These are phyloP conservation scores for Canis aureus DNA, from an alignment of 2,113 vertebrate species.

Conservation along the genomic window DNA sequence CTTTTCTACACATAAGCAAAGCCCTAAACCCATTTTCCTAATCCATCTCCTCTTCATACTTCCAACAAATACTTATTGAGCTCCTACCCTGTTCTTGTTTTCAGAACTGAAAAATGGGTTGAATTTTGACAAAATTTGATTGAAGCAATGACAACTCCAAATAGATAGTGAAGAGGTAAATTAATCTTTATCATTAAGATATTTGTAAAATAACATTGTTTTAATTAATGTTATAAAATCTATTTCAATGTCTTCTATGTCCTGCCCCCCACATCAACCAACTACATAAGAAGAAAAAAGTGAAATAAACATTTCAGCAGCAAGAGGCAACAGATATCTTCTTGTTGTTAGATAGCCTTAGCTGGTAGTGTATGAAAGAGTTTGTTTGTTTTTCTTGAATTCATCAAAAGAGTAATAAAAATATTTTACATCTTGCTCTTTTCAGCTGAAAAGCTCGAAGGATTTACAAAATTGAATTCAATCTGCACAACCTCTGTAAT, in stretches of 20 bases:
- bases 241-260: neutral
- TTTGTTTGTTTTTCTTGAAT: conserved; percentile 25
- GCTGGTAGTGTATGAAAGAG: neutral
- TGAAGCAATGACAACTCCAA: neutral
- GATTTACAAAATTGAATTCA: conserved; percentile 27
- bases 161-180: neutral
- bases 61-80: conserved; percentile 13
- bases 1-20: neutral
- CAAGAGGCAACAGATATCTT: neutral
- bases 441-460: neutral
- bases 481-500: conserved; percentile 13
- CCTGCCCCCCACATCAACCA: neutral
- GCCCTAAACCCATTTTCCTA: neutral
- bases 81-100: neutral
- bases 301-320: conserved; percentile 33
- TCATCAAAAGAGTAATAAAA: conserved; percentile 45
- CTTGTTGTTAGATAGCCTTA: neutral
- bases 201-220: conserved; percentile 5
- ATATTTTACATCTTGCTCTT: conserved; percentile 24
- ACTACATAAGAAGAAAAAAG: neutral
- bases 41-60: neutral
- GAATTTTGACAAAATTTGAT: conserved; percentile 4
- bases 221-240: neutral
- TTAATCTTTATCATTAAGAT: neutral
- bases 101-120: neutral